Conservation (phyloP, 37 sponge, comb jelly and placozoan genomes). For the Dysidea cf. avara region DNA sequence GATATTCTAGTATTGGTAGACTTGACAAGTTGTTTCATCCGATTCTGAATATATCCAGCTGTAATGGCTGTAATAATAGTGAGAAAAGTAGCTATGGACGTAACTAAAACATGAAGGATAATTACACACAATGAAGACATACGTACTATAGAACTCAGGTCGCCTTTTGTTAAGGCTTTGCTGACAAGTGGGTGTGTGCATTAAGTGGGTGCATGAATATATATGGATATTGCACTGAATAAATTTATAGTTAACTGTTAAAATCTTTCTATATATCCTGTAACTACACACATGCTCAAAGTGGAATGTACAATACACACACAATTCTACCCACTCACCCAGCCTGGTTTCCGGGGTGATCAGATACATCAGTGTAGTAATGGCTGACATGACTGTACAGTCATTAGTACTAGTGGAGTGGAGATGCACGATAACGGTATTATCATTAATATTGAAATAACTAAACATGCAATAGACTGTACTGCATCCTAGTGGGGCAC, state of each 20-base stretch:
- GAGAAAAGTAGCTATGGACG: no score
- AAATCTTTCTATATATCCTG: background rate
- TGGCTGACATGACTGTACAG: conserved; percentile 79
- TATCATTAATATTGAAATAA: background rate
- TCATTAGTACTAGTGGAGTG: conserved; percentile 50
- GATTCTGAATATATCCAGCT: conserved; percentile 24
- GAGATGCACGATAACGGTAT: background rate
- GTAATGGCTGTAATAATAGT: conserved; percentile 50
- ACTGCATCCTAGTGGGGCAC: background rate
- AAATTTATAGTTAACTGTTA: background rate
- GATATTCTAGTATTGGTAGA: conserved; percentile 34
- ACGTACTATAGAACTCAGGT: no score
- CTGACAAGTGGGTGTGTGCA: no score
- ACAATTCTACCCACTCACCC: conserved; percentile 18
- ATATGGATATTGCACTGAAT: no score
- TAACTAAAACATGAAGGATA: no score
- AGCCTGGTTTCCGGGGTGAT: conserved; percentile 55
- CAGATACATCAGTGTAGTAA: conserved; percentile 68
- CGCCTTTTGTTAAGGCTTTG: no score
- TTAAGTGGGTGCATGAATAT: no score
- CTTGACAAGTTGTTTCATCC: conserved; percentile 33
- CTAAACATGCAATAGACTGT: background rate
- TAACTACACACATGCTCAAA: background rate
- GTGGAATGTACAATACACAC: no score
- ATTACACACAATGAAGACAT: no score